phyloP scores from a whole-genome alignment of 2,113 vertebrate species.

The Lycaon pictus region DNA sequence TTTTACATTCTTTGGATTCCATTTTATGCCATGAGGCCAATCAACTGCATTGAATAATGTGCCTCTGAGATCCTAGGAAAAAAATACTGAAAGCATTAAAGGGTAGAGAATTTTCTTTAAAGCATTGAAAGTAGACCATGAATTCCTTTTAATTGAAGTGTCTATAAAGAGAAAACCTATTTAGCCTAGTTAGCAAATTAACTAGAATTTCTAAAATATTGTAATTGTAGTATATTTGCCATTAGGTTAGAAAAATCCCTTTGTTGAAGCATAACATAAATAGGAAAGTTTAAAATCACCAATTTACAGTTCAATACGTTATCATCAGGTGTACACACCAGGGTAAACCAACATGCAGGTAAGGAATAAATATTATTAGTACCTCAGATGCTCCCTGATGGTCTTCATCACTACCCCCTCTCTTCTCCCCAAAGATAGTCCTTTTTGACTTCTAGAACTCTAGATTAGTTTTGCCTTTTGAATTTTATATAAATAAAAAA shows the following conservation, averaged over 20 bases:
- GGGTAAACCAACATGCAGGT: background rate
- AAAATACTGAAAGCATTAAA: background rate
- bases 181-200: slow-evolving; percentile 3
- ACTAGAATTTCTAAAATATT: background rate
- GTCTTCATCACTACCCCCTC: background rate
- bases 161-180: background rate
- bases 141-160: background rate
- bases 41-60: background rate
- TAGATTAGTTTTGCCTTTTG: background rate
- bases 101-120: background rate
- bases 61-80: background rate
- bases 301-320: background rate
- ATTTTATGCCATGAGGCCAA: background rate
- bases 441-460: background rate
- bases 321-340: background rate
- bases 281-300: background rate
- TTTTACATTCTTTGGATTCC: slow-evolving; percentile 11
- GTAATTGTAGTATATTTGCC: background rate
- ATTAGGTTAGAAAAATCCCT: background rate
- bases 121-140: background rate
- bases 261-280: background rate
- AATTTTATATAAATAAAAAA: background rate
- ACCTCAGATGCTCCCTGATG: rapidly evolving
- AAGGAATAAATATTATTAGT: background rate
- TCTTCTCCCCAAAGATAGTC: background rate